Evolutionary conservation across 2,113 vertebrate genomes (phyloP).

Genomic region (Sciurus niger): DNA sequence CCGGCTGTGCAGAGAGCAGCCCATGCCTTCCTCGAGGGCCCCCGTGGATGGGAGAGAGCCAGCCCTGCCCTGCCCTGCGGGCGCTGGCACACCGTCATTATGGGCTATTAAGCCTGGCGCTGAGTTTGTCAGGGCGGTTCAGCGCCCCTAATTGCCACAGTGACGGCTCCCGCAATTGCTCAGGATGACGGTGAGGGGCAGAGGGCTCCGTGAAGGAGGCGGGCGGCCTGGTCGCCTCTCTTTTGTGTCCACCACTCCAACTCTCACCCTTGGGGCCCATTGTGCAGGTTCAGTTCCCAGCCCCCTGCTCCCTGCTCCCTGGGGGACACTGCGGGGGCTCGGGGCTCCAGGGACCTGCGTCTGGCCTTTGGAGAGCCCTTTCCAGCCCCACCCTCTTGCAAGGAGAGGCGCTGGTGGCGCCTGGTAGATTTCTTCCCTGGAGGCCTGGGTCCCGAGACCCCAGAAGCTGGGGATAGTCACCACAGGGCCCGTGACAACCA

Average conservation of each 20-base stretch:
- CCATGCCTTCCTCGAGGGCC: not conserved
- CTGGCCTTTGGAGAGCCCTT: not conserved
- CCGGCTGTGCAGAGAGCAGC: not conserved
- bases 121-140: constrained; percentile 57
- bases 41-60: constrained; percentile 59
- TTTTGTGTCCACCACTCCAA: accelerated
- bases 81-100: constrained; percentile 76
- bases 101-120: constrained; percentile 81
- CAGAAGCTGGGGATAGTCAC: accelerated
- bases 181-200: not conserved
- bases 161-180: constrained; percentile 71
- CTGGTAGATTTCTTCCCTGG: not conserved
- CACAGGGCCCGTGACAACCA: not conserved
- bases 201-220: not conserved
- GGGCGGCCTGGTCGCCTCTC: accelerated
- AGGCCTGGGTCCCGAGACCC: not conserved
- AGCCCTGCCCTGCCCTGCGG: not conserved
- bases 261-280: not conserved
- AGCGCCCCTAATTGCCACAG: constrained; percentile 66
- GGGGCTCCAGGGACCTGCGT: no score
- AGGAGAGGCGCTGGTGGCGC: no score
- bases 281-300: accelerated
- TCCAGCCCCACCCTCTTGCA: not conserved
- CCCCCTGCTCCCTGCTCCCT: no score
- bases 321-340: not conserved